Percentiles rank a stretch among this genome's conserved stretches.
Conservation (phyloP, 2,113 vertebrate genomes). For the Talpa occidentalis region DNA sequence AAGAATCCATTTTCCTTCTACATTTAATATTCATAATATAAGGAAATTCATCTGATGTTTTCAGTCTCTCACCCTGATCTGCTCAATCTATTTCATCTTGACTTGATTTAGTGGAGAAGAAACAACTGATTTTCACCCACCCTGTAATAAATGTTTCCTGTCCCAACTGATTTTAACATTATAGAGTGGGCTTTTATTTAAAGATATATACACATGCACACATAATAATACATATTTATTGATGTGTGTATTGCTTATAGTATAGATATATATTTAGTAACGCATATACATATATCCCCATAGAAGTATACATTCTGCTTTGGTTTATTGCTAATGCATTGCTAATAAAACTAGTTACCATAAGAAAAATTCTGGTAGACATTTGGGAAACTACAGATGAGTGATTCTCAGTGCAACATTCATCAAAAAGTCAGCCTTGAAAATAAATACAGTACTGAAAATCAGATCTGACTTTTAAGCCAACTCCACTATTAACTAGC, state of each 20-base stretch:
- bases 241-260: not conserved
- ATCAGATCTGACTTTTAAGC: not conserved
- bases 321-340: not conserved
- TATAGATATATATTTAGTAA: not conserved
- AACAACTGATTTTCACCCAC: not conserved
- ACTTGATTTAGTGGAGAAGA: slow-evolving; percentile 28
- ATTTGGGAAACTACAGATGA: not conserved
- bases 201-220: not conserved
- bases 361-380: slow-evolving; percentile 16
- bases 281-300: not conserved
- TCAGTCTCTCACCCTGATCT: not conserved
- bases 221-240: not conserved
- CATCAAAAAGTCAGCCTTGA: not conserved
- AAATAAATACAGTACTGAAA: not conserved
- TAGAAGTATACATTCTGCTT: not conserved
- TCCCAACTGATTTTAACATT: not conserved
- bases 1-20: not conserved
- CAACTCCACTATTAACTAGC: not conserved
- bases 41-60: not conserved
- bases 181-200: not conserved
- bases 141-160: not conserved
- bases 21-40: not conserved
- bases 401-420: not conserved
- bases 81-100: not conserved
- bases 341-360: not conserved